Evolutionary conservation across 1,140 invertebrate species (phyloP), one percentile per base, ranked within the genome.

Genomic region (Euwallacea fornicatus): DNA sequence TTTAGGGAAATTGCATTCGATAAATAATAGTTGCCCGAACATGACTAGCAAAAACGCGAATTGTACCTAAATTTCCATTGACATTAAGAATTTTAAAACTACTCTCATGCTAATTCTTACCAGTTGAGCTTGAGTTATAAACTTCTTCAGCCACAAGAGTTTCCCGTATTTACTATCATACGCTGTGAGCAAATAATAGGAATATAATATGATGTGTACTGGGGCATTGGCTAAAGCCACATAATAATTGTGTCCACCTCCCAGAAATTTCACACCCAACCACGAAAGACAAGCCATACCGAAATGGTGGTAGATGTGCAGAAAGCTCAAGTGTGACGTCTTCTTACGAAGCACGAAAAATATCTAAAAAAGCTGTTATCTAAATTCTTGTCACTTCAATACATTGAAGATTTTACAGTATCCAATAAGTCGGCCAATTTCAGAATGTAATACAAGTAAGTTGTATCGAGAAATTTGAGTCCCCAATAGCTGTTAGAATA

Each of bases 281-380:
- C 88, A 93, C 7, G 83, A 83, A 2, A 87, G 83, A 0, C 88
- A 65, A 8, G 87, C 85, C 86, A 95, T 94, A 10, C 90, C 88
- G 7, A 89, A 84, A 80, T 97, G 94, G 80, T 97, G 94, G 79
- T 95, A 94, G 1, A 96, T 89, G 75, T 97, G 94, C 13, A 97
- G 85, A 78, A 95, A 93, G 7, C 91, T 89, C 6, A 95, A 83
- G 78, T 97, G 93, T 72, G 87, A 88, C 66, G 91, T 86, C 78
- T 96, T 96, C 81, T 96, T 96, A 44, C 92, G 84, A 55, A 96
- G 81, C 42, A 96, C 88, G 81, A 97, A 95, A 83, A 96, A 96
- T 47, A 95, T 78, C 87, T 88, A 55, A 56, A 47, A 63, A 21
- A 69, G n/a, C 55, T 46, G 16, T n/a, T 42, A 13, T 44, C 11